Evolutionary conservation across 2,797 vertebrate species (phyloP), one percentile per base, ranked within the genome.

Genomic region (Lates japonicus): DNA sequence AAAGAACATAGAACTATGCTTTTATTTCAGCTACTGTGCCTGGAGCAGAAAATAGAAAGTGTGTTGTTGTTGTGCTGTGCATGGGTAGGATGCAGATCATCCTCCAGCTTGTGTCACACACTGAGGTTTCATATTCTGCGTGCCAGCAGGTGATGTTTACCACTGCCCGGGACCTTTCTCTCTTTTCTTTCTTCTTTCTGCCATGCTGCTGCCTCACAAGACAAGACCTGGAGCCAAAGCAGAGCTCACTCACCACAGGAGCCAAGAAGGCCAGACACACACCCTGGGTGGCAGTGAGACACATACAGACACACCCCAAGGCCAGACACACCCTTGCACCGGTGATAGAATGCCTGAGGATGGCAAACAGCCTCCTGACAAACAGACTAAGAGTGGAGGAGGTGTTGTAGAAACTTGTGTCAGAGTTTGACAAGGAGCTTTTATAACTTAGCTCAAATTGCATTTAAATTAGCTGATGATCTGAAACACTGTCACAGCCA

Each of bases 21-120:
- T 67, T 72, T 25, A 7, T n/a, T 7, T 67, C 55, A 39, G 22
- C 22, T 54, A 13, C 12, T 16, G 5, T 20, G 49, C 58, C 8
- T 29, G 3, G 5, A 68, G 33, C 57, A 51, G 29, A 70, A 74
- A 81, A 62, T 22, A 71, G 52, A 44, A 22, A 48, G 10, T 8
- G 58, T 16, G 0, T 31, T 16, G 55, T 60, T 66, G 81, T 71
- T 60, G 66, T 70, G 51, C 20, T 82, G 87, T 13, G 54, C 48
- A n/a, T n/a, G n/a, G n/a, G n/a, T n/a, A 63, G 61, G 76, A 79
- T 71, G 84, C 80, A 69, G 70, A 73, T 87, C 86, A 92, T 95
- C 91, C 90, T 92, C 64, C 68, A 63, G 42, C 37, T 29, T 60
- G 22, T 80, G 92, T 94, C 93, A 94, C 73, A 31, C 44, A 3